Evolutionary conservation across 2,113 vertebrate genomes (phyloP).

Genomic region (Ceyx cyanopectus): DNA sequence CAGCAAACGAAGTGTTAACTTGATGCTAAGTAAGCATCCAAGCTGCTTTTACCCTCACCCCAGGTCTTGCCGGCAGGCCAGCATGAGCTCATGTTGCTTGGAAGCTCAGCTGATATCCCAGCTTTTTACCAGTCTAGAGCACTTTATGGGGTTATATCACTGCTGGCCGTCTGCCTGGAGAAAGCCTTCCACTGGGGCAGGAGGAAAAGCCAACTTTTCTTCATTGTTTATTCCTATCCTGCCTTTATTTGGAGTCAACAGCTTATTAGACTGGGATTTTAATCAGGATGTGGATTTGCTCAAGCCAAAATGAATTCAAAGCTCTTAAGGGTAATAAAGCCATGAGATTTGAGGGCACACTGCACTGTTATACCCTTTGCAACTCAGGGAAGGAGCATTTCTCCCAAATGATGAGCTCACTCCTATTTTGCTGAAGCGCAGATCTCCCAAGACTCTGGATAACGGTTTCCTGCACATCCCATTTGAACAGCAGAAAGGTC

Average conservation of each 20-base stretch:
- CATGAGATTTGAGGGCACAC: neutral
- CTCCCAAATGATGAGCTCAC: neutral
- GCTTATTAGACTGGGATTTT: constrained; percentile 45
- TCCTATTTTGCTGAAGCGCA: neutral
- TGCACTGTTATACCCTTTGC: neutral
- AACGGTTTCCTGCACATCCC: neutral
- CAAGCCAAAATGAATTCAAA: neutral
- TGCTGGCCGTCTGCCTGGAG: constrained; percentile 53
- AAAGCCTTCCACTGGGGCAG: constrained; percentile 41
- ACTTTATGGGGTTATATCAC: constrained; percentile 26
- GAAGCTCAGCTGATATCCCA: constrained; percentile 38
- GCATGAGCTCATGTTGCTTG: constrained; percentile 60
- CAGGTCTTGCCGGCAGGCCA: neutral
- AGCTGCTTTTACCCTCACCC: neutral
- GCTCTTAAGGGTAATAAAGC: neutral
- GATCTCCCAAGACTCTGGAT: neutral
- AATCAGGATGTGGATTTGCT: constrained; percentile 31
- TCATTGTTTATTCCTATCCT: constrained; percentile 55
- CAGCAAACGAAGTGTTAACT: neutral
- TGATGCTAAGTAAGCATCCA: fast-evolving
- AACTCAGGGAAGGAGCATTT: neutral
- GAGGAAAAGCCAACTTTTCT: constrained; percentile 42
- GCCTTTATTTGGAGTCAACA: constrained; percentile 71
- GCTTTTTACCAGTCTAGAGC: neutral
- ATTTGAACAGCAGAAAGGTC: neutral